These are phyloP conservation scores for Zeus faber DNA, from an alignment of 2,113 vertebrate genomes.

Conservation along the genomic window DNA sequence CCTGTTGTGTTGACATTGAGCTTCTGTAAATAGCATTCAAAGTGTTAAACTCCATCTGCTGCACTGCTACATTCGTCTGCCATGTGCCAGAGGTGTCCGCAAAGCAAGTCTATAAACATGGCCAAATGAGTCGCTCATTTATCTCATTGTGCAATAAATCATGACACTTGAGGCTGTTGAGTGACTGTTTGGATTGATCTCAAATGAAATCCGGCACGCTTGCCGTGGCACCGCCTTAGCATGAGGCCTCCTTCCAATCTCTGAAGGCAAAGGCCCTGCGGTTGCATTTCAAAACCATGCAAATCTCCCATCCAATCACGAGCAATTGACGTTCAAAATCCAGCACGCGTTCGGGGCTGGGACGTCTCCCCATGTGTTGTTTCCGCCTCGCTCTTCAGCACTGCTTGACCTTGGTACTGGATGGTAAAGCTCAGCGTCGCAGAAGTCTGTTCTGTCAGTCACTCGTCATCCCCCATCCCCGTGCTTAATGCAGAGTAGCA, in stretches of 20 bases:
- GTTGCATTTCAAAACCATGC: neutral
- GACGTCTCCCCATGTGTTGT: neutral
- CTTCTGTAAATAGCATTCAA: too few species aligned
- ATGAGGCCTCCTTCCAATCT: too few species aligned
- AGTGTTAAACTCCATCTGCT: too few species aligned
- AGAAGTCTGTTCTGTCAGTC: constrained; percentile 61
- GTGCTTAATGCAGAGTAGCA: constrained; percentile 65
- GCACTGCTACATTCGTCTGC: too few species aligned
- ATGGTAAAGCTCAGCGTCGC: constrained; percentile 43
- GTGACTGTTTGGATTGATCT: neutral
- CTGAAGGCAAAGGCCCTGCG: neutral
- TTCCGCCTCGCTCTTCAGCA: constrained; percentile 16
- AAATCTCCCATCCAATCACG: constrained; percentile 3
- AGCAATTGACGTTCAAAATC: neutral
- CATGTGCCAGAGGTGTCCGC: too few species aligned
- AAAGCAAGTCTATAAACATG: too few species aligned
- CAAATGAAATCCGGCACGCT: constrained; percentile 5
- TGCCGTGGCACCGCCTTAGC: too few species aligned
- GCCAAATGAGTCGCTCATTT: too few species aligned
- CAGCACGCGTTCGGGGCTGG: too few species aligned
- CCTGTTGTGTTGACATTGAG: too few species aligned
- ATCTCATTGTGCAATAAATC: too few species aligned
- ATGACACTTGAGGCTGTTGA: too few species aligned
- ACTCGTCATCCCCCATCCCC: constrained; percentile 54
- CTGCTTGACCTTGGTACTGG: constrained; percentile 52